Percentiles rank a stretch among this genome's conserved stretches.
Evolutionary conservation across 2,888 invertebrate genomes (phyloP).

Genomic region (Lamellibrachia columna): DNA sequence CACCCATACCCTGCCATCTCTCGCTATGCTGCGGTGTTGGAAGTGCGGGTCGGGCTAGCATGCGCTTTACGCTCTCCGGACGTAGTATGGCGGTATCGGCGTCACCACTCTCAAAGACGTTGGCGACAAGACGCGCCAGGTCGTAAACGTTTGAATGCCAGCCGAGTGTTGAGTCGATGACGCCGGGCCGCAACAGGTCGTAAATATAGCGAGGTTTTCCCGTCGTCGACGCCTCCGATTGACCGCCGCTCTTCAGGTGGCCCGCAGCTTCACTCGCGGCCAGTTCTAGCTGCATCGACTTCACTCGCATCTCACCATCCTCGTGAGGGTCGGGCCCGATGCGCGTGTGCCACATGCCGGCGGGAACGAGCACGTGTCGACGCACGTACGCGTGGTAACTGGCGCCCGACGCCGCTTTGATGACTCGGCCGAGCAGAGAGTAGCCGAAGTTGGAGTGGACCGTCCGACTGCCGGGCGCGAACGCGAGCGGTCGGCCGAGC

Average conservation of each 20-base stretch:
- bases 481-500: slow-evolving; percentile 50
- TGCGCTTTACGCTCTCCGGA: slow-evolving; percentile 1
- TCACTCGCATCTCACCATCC: neutral
- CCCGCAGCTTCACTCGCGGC: slow-evolving; percentile 14
- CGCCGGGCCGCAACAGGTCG: slow-evolving; percentile 37
- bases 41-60: neutral
- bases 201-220: slow-evolving; percentile 20
- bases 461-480: slow-evolving; percentile 52
- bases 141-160: slow-evolving; percentile 60
- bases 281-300: neutral
- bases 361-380: slow-evolving; percentile 46
- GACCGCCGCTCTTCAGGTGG: slow-evolving; percentile 18
- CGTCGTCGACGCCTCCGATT: neutral
- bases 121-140: slow-evolving; percentile 52
- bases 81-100: neutral
- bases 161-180: slow-evolving; percentile 55
- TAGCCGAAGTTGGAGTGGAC: slow-evolving; percentile 58
- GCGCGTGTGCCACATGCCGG: slow-evolving; percentile 61
- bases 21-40: neutral
- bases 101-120: slow-evolving; percentile 43
- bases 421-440: slow-evolving; percentile 53
- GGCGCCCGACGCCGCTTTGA: slow-evolving; percentile 49
- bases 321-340: slow-evolving; percentile 40
- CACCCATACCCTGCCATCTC: neutral
- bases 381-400: slow-evolving; percentile 51